phyloP scores from a whole-genome alignment of 2,797 vertebrate species.

The Kryptolebias ocellatus region DNA sequence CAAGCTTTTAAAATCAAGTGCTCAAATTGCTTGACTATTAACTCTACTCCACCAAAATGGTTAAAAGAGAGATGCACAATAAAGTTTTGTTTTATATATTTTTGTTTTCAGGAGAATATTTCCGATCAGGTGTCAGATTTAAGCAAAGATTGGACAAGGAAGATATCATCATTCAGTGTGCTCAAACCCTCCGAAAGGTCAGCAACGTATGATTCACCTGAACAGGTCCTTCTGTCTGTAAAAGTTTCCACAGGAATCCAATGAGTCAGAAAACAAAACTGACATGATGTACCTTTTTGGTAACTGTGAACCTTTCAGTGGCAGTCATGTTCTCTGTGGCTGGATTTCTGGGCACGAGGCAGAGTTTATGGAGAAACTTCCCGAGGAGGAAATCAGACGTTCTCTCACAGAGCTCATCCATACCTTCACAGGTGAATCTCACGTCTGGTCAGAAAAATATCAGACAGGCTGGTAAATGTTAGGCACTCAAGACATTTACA shows the following conservation, averaged over 20 bases:
- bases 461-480: background rate
- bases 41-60: no score
- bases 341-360: conserved; percentile 91
- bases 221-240: background rate
- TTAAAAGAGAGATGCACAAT: background rate
- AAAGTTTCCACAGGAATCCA: background rate
- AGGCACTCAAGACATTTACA: background rate
- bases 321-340: conserved; percentile 86
- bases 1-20: no score
- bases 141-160: conserved; percentile 84
- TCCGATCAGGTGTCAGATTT: conserved; percentile 60
- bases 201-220: background rate
- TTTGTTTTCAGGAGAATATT: conserved; percentile 63
- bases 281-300: background rate
- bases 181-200: conserved; percentile 78
- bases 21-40: no score
- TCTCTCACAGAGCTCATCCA: conserved; percentile 80
- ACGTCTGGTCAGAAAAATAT: background rate
- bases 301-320: conserved; percentile 64
- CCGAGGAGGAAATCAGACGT: conserved; percentile 81
- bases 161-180: conserved; percentile 85
- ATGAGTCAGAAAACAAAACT: background rate
- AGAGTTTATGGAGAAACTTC: conserved; percentile 89
- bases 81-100: background rate
- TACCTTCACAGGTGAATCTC: conserved; percentile 83